Evolutionary conservation across 2,797 vertebrate species (phyloP).

Genomic region (Pithecia hirsuta): DNA sequence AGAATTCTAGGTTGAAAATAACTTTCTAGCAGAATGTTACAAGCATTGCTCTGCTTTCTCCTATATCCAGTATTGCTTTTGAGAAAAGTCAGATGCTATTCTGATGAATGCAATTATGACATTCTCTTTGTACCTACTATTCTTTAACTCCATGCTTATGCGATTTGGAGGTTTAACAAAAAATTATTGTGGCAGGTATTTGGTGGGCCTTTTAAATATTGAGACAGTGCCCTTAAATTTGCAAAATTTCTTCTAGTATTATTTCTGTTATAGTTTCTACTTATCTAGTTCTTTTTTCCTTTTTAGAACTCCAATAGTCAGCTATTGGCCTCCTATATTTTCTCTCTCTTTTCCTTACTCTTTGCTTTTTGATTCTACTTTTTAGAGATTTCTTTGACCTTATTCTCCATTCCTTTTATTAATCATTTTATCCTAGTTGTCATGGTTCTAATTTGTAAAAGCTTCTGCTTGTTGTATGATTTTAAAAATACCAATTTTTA

Average conservation of each 20-base stretch:
- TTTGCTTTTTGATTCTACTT: background rate
- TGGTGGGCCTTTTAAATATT: background rate
- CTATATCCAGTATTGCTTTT: background rate
- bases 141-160: background rate
- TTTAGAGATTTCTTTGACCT: background rate
- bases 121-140: background rate
- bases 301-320: background rate
- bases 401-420: background rate
- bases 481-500: background rate
- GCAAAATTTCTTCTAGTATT: background rate
- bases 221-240: background rate
- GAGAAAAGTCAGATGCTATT: background rate
- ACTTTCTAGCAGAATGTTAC: background rate
- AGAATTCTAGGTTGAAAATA: background rate
- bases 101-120: background rate
- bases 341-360: background rate
- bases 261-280: background rate
- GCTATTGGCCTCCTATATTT: background rate
- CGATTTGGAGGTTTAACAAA: background rate
- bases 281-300: background rate
- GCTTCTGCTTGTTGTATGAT: background rate
- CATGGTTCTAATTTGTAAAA: background rate
- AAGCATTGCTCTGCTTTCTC: background rate
- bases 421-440: background rate
- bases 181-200: background rate